Evolutionary conservation across 2,797 vertebrate species (phyloP), one percentile per base, ranked within the genome.

Genomic region (Holocentrus rufus): DNA sequence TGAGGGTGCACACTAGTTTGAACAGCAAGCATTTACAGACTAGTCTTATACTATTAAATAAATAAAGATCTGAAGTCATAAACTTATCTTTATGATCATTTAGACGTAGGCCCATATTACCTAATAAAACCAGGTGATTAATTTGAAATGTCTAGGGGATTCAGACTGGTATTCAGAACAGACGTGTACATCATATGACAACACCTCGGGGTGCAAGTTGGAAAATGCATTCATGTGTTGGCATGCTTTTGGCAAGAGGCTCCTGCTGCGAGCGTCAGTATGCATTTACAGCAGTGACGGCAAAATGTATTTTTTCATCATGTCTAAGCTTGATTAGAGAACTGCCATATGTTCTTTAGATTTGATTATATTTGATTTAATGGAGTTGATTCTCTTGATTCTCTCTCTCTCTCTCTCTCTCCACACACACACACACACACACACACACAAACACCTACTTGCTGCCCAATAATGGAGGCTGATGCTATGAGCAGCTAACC

Each of bases 171-270:
- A 34, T 13, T 42, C 39, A 39, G 36, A 8, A 9, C 52, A 55
- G 4, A 71, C 9, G 36, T 13, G 10, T 10, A 10, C 13, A 11
- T 39, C 5, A 5, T 34, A 5, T 34, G 36, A 39, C 73, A 81
- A 5, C 47, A 59, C 70, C 83, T 67, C 61, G 53, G 76, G 61
- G 50, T 65, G 69, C 7, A 18, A 64, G 14, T 18, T 72, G 54
- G 2, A 53, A 71, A 69, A 63, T 50, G 27, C 60, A 66, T 83
- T 81, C 76, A 55, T 79, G 82, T 81, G 10, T 76, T 49, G 52
- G 25, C 88, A 75, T 17, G 77, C 30, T 58, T 42, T 18, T 27
- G 46, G 27, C 36, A 0, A 6, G 54, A 77, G 61, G 53, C 46
- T 67, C 8, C 7, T 30, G 49, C 25, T 71, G 4, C 54, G 3